Base-by-base conservation (phyloP, 2,888 invertebrate genomes). In the Callinectes sapidus region DNA sequence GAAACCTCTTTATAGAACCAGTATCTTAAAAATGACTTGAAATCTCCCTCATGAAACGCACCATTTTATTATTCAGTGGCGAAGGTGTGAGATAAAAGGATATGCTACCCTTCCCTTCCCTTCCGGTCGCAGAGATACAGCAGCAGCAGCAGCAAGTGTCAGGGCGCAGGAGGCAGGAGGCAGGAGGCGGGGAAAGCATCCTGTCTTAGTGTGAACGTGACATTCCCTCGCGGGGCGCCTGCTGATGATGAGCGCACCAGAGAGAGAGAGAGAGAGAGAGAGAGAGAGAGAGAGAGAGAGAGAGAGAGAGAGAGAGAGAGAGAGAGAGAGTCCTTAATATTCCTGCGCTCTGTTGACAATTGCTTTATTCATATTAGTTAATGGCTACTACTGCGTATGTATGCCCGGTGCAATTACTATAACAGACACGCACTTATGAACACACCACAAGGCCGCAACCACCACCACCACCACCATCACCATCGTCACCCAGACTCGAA, bases 251-350 rank as follows among this genome's bases (percentile, higher is more conserved):
- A 61, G 61, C 61, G 61, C 61, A 61, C 61, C 61, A 71, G 71
- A 71, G 71, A 71, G n/a, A 71, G 71, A 71, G 71, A 71, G 66
- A 71, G 66, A 71, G 66, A 71, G 66, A 71, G 66, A 71, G 86
- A 32, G 86, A 32, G 32, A 32, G 32, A 86, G 35, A 86, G 86
- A 42, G 86, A 86, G 86, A 87, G 87, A 48, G 87, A 87, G 87
- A 87, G 87, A 39, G 42, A 87, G 87, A 71, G 71, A 71, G 71
- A 71, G 71, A 71, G 71, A 71, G 71, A 71, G 71, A 71, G 42
- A 87, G 48, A 87, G 48, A 48, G 87, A 42, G 39, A 87, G 48
- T 13, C 10, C 48, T 48, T 48, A 39, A 39, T 48, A 48, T 48
- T 10, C 48, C 48, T 48, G 8, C 48, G 48, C 48, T 8, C 48